Evolutionary conservation across 2,113 vertebrate genomes (phyloP), one percentile per base, ranked within the genome.

Genomic region (Petroica traversi): DNA sequence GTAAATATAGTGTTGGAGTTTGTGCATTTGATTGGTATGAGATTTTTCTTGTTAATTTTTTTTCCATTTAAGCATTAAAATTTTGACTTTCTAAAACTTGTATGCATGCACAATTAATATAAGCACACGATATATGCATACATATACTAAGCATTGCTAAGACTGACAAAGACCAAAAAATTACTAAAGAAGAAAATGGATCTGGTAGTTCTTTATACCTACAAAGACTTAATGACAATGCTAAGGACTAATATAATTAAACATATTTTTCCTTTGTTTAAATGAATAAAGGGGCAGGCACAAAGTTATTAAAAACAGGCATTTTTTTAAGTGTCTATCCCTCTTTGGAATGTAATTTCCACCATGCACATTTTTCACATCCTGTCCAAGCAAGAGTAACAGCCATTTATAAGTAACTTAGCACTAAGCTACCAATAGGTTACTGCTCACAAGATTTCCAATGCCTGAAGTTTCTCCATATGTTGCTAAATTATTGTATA

Each of bases 61-160:
- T 75, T 19, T 4, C 14, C 3, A 34, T 43, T 43, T 18, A 64
- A 59, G 10, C 18, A 34, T 24, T 63, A 33, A 16, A 83, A 38
- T 46, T 13, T 23, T 6, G 62, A 51, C 8, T 77, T 74, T 58
- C 12, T 45, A 54, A 62, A 85, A 61, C 4, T 10, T 12, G n/a
- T 3, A 12, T 19, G 15, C 9, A 43, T 26, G 20, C 1, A 11
- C 2, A 45, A 48, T 45, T 48, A 54, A 82, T 36, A 63, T 5
- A 48, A 12, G 26, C 8, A 66, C 7, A 38, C 2, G 2, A 14
- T 20, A 48, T 4, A 29, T 1, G 2, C 28, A 40, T 19, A 43
- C 4, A 15, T 9, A 24, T 1, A 36, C 12, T 14, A 16, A 49
- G 25, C 8, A 38, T 16, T 43, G 10, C 12, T 63, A 45, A 29